Percentiles rank a stretch among this genome's conserved stretches.
These are phyloP conservation scores for Enteromius treurensis DNA, from an alignment of 2,797 vertebrate species.

Conservation along the genomic window DNA sequence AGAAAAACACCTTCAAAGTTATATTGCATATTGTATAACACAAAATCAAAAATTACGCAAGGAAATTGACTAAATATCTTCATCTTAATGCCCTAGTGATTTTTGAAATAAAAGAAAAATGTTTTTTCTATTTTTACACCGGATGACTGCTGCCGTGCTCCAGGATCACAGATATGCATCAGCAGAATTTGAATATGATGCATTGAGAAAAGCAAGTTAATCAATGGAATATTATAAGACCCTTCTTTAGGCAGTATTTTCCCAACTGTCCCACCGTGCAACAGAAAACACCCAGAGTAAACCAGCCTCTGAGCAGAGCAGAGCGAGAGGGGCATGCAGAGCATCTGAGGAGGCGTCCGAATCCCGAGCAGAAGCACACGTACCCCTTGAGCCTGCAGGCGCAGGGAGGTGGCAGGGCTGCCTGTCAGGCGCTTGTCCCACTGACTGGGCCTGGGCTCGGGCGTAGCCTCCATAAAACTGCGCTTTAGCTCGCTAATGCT, in stretches of 20 bases:
- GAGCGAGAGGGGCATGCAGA: constrained; percentile 7
- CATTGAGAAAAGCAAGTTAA: not conserved
- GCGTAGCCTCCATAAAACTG: constrained; percentile 99
- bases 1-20: not conserved
- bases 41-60: not conserved
- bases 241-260: not conserved
- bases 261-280: constrained; percentile 22
- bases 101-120: not conserved
- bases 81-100: not conserved
- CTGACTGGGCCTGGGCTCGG: constrained; percentile 93
- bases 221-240: not conserved
- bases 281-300: not conserved
- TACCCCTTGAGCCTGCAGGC: constrained; percentile 93
- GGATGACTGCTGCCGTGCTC: not conserved
- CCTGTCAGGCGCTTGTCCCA: constrained; percentile 98
- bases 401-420: constrained; percentile 89
- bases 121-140: not conserved
- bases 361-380: constrained; percentile 72
- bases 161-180: not conserved
- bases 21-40: not conserved
- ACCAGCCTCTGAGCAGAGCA: not conserved
- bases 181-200: not conserved
- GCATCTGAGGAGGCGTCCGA: constrained; percentile 16
- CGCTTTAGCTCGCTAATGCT: constrained; percentile 99
- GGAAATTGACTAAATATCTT: not conserved